phyloP scores from a whole-genome alignment of 2,888 invertebrate species.

The Nezara viridula region DNA sequence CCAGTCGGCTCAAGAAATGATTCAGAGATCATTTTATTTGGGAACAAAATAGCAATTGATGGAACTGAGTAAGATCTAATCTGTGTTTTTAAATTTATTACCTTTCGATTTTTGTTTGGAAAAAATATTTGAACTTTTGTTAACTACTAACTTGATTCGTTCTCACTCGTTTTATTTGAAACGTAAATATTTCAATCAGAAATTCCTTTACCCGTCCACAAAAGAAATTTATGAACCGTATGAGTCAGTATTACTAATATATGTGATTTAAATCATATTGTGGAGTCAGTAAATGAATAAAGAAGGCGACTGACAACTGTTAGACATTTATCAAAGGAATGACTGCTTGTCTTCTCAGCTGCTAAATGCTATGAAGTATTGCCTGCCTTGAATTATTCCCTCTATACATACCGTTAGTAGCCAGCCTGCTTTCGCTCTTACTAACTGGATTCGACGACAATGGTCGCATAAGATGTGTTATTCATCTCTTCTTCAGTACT shows the following conservation, averaged over 20 bases:
- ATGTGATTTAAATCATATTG: not conserved
- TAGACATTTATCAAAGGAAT: conserved; percentile 11
- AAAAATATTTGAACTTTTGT: too few relatives aligned
- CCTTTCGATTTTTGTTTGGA: too few relatives aligned
- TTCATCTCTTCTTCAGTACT: not conserved
- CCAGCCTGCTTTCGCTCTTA: not conserved
- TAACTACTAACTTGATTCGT: too few relatives aligned
- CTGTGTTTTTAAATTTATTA: too few relatives aligned
- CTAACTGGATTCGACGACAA: not conserved
- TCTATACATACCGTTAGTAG: not conserved
- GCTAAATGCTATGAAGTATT: conserved; percentile 4
- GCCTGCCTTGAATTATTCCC: not conserved
- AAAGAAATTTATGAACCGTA: not conserved
- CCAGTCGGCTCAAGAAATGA: too few relatives aligned
- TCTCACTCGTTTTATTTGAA: too few relatives aligned
- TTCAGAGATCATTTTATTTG: too few relatives aligned
- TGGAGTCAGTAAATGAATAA: not conserved
- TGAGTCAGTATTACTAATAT: not conserved
- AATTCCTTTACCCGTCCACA: not conserved
- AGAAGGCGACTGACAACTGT: not conserved
- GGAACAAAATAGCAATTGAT: too few relatives aligned
- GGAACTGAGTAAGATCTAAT: too few relatives aligned
- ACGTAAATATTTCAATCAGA: not conserved
- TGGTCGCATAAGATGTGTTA: not conserved
- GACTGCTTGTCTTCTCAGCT: not conserved